Percentiles rank a stretch among this genome's conserved stretches.
phyloP scores from a whole-genome alignment of 2,113 vertebrate species.

The Cyanocitta stelleri region DNA sequence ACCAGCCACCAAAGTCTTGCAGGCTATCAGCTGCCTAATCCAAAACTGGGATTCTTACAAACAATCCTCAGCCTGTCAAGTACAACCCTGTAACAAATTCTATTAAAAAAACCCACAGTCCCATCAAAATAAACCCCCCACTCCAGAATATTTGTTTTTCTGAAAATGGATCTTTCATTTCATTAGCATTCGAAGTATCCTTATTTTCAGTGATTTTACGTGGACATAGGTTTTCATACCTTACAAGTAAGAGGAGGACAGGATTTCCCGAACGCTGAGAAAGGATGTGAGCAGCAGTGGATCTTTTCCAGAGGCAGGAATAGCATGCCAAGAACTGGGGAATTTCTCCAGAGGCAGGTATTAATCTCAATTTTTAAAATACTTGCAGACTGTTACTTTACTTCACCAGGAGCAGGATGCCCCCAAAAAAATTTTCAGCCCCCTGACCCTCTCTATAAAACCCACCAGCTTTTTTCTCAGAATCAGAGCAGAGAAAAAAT shows the following conservation, averaged over 20 bases:
- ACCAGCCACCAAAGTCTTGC: neutral
- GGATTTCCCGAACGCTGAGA: neutral
- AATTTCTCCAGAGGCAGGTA: neutral
- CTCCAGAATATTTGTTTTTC: neutral
- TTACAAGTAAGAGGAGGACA: neutral
- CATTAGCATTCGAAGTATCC: neutral
- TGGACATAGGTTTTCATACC: neutral
- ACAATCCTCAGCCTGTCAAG: constrained; percentile 3
- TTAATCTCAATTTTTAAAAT: neutral
- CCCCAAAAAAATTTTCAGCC: neutral
- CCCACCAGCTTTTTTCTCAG: neutral
- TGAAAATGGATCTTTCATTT: neutral
- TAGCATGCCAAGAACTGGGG: neutral
- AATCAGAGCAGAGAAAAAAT: neutral
- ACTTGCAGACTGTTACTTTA: neutral
- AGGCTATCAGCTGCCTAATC: constrained; percentile 33
- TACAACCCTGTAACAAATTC: neutral
- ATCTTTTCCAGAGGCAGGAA: neutral
- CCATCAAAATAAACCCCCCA: neutral
- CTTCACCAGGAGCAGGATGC: neutral
- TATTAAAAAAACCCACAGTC: neutral
- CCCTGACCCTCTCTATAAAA: neutral
- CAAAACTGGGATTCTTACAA: neutral
- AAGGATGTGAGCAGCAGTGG: neutral
- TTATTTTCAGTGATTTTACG: neutral